Conservation (phyloP, 2,888 invertebrate species). For the Lacanobia wlatinum region DNA sequence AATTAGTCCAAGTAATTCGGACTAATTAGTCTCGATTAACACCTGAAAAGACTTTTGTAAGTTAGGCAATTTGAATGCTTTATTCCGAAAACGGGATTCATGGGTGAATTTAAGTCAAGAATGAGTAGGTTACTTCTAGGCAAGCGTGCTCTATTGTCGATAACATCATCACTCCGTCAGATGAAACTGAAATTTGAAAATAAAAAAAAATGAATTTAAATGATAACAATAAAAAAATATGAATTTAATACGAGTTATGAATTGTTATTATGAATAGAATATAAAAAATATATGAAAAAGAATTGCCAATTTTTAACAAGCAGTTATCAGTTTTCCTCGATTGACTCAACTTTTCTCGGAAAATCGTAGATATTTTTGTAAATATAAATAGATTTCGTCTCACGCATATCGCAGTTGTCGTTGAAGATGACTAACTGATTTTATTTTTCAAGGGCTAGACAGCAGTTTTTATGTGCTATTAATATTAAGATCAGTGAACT, state of each 20-base stretch:
- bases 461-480: not conserved
- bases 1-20: not conserved
- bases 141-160: too few relatives aligned
- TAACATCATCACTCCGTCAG: too few relatives aligned
- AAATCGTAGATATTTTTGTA: constrained; percentile 20
- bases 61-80: not conserved
- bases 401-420: constrained; percentile 4
- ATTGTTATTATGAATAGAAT: too few relatives aligned
- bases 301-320: not conserved
- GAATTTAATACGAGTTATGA: too few relatives aligned
- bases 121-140: too few relatives aligned
- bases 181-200: too few relatives aligned
- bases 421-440: constrained; percentile 14
- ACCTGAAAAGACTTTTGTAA: not conserved
- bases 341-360: constrained; percentile 42
- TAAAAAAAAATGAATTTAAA: too few relatives aligned
- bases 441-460: constrained; percentile 8
- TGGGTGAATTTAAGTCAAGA: too few relatives aligned
- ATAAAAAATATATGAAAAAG: too few relatives aligned
- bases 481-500: constrained; percentile 10
- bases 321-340: constrained; percentile 30
- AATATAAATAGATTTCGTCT: constrained; percentile 37
- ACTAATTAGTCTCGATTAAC: not conserved
- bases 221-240: too few relatives aligned
- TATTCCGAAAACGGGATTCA: not conserved